Evolutionary conservation across 1,140 invertebrate species (phyloP), one percentile per base, ranked within the genome.

Genomic region (Drosophila pseudoobscura): DNA sequence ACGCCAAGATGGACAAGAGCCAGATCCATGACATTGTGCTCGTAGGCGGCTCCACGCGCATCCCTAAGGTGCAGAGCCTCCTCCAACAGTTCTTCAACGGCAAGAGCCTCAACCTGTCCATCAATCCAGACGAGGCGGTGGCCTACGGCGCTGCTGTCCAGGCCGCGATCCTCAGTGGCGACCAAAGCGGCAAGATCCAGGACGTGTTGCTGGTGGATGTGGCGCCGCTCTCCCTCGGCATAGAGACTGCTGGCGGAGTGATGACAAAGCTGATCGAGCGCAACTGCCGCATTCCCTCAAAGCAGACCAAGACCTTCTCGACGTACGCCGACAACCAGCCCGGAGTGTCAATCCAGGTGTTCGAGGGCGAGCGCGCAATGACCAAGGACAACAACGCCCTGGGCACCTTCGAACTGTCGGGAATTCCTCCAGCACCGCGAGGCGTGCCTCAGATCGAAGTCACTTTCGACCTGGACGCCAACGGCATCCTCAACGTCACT

Each of bases 121-220:
- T 96, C 61, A 96, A 96, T 80, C 96, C 96, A 6, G 96, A 97
- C 89, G 96, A 97, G 91, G 94, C 94, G n/a, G 94, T 95, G 6
- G 94, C 94, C 5, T 95, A 95, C 74, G 94, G 94, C 15, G 94
- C 94, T 3, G 94, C 95, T 3, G 94, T 96, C 1, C 95, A 97
- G 90, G 97, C 96, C 59, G 95, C 95, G 7, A 95, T 96, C 72
- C 90, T 96, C 0, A 94, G 92, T n/a, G 95, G 95, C 41, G 94
- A 95, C 91, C 93, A 93, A 60, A 96, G 93, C 31, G 94, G 94
- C 93, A 95, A 97, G 89, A 96, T 97, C 69, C 93, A 95, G 78
- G 94, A 95, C 60, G 92, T 94, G 6, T 79, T 94, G 6, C 89
- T 94, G 13, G 92, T 94, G 9, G 93, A 94, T 76, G 93, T 94